Conservation (phyloP, 2,888 invertebrate genomes). For the Druceiella hillmani region DNA sequence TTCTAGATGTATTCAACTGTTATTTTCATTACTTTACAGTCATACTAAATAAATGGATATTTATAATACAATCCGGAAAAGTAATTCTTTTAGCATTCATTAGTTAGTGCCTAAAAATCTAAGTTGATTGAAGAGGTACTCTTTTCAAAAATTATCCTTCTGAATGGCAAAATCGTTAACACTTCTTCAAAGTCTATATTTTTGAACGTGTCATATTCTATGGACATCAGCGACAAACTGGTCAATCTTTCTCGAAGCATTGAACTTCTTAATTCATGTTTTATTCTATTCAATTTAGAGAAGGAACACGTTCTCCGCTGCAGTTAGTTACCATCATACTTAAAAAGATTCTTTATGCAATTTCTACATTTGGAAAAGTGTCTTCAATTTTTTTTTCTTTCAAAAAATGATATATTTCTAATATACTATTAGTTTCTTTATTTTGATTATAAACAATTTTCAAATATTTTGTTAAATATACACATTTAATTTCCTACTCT, state of each 20-base stretch:
- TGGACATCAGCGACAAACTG: constrained; percentile 23
- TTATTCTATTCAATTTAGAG: constrained; percentile 22
- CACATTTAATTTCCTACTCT: constrained; percentile 23
- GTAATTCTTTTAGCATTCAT: no score
- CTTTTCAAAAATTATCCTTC: no score
- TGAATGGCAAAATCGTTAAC: constrained; percentile 26
- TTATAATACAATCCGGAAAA: no score
- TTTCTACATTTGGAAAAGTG: constrained; percentile 26
- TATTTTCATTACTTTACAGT: no score
- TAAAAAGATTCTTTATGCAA: constrained; percentile 26
- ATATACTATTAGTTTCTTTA: constrained; percentile 15
- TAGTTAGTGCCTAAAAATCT: no score
- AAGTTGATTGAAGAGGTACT: no score
- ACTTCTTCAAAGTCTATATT: constrained; percentile 25
- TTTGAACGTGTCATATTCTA: constrained; percentile 25
- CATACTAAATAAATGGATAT: no score
- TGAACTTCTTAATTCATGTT: constrained; percentile 24
- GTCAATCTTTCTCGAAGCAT: constrained; percentile 25
- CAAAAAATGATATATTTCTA: constrained; percentile 14
- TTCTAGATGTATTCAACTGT: no score
- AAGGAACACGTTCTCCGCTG: constrained; percentile 25
- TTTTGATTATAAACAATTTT: constrained; percentile 22
- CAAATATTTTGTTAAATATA: constrained; percentile 24
- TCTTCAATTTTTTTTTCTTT: constrained; percentile 22
- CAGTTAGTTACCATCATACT: constrained; percentile 25